Evolutionary conservation across 2,888 invertebrate genomes (phyloP).

Genomic region (Cephalotes varians): DNA sequence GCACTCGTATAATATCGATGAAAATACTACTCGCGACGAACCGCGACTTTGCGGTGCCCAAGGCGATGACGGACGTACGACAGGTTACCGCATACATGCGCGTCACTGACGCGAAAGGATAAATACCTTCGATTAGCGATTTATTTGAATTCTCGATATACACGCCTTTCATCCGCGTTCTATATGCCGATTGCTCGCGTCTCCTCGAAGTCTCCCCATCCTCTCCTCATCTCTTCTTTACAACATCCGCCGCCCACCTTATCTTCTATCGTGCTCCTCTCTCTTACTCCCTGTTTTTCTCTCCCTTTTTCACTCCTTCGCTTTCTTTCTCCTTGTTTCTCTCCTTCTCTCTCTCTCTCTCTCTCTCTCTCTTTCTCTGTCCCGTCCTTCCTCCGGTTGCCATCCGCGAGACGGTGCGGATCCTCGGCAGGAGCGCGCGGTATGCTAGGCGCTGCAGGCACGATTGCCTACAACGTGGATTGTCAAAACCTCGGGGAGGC

Average conservation of each 20-base stretch:
- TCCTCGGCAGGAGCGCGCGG: constrained; percentile 58
- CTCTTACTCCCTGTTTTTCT: not conserved
- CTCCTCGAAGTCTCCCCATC: constrained; percentile 1
- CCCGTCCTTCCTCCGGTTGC: constrained; percentile 1
- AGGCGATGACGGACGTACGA: constrained; percentile 3
- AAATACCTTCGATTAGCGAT: constrained; percentile 81
- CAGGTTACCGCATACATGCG: constrained; percentile 68
- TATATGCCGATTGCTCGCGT: constrained; percentile 58
- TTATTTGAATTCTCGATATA: constrained; percentile 81
- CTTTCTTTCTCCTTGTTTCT: not conserved
- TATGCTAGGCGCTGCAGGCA: constrained; percentile 61
- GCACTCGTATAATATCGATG: constrained; percentile 68
- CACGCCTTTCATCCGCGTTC: constrained; percentile 39
- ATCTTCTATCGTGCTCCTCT: not conserved
- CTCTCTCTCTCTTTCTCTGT: constrained; percentile 32
- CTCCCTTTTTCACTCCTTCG: not conserved
- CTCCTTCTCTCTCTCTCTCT: constrained; percentile 17
- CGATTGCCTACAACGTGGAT: constrained; percentile 70
- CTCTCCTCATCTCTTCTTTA: constrained; percentile 29
- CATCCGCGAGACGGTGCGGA: constrained; percentile 35
- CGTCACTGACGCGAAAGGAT: constrained; percentile 72
- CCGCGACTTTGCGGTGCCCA: not conserved
- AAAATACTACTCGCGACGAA: constrained; percentile 64
- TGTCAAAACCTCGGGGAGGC: constrained; percentile 73
- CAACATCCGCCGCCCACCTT: constrained; percentile 39